These are phyloP conservation scores for Ispidina lecontei DNA, from an alignment of 2,797 vertebrate genomes.

Conservation along the genomic window DNA sequence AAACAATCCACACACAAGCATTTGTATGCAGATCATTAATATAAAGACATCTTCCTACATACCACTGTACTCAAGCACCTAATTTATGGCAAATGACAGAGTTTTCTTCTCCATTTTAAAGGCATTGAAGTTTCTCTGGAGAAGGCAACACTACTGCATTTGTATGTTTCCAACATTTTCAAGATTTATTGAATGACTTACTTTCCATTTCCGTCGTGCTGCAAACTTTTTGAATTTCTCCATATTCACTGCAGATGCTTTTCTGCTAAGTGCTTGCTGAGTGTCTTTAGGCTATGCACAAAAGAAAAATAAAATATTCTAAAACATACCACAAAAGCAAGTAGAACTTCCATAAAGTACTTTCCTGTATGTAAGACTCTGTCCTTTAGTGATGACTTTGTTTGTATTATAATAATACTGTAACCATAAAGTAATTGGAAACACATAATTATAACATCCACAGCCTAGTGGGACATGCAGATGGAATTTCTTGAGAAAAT, in stretches of 20 bases:
- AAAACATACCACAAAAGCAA: background rate
- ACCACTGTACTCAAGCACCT: background rate
- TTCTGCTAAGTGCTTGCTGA: conserved; percentile 93
- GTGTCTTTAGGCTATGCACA: conserved; percentile 92
- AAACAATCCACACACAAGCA: background rate
- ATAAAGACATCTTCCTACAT: background rate
- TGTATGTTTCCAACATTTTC: background rate
- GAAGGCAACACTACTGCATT: background rate
- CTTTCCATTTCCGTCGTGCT: conserved; percentile 97
- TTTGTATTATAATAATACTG: background rate
- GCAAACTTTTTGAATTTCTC: conserved; percentile 99
- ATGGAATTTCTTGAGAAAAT: background rate
- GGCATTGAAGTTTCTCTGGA: background rate
- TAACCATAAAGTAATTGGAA: background rate
- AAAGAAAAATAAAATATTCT: conserved; percentile 38
- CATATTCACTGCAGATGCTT: conserved; percentile 98
- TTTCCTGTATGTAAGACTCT: background rate
- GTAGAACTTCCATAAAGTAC: background rate
- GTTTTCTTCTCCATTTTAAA: background rate
- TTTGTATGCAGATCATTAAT: background rate
- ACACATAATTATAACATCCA: background rate
- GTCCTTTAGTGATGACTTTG: background rate
- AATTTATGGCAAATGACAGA: background rate
- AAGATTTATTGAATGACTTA: conserved; percentile 68
- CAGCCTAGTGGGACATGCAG: background rate